Base-by-base conservation (phyloP, 2,888 invertebrate species). In the Parnassius orleans region DNA sequence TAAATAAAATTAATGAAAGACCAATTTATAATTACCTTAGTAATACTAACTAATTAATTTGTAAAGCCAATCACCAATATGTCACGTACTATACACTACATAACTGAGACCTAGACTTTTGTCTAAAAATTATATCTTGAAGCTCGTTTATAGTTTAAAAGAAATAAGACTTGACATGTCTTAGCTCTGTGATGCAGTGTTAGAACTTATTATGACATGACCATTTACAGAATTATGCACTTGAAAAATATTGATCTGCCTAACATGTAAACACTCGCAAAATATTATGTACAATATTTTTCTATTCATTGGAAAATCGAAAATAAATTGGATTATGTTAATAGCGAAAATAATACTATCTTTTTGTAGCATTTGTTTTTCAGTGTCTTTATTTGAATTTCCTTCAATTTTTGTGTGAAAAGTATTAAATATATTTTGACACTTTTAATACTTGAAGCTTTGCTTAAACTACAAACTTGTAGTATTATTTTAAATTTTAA, bases 1-100 rank as follows among this genome's bases (percentile, higher is more conserved):
- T 68, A 68, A 67, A 70, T 66, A 69, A 68, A 72, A 68, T 67
- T 69, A 68, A 74, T 44, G 56, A 58, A 47, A 59, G 63, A 59
- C 52, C 47, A 14, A 54, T 57, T 50, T 63, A 70, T 68, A 70
- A 60, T 64, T 66, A 68, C 53, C 57, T 65, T 54, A 58, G 61
- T 63, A 65, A 60, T 33, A 54, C 59, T 63, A 54, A 62, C 63
- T 59, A 33, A 55, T 51, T 59, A 46, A 59, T 63, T 63, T 63
- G 59, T 63, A 59, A 63, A 64, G 57, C 56, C 52, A 57, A 53
- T 56, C 47, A 60, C 58, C 50, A 57, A 48, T 60, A 64, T 19
- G 46, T 53, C 53, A 57, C 50, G 53, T 56, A 53, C 15, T 48
- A 24, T 54, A 55, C 60, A 57, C 14, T 59, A 12, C 56, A 63